Base-by-base conservation (phyloP, 2,797 vertebrate genomes). In the Thaleichthys pacificus region DNA sequence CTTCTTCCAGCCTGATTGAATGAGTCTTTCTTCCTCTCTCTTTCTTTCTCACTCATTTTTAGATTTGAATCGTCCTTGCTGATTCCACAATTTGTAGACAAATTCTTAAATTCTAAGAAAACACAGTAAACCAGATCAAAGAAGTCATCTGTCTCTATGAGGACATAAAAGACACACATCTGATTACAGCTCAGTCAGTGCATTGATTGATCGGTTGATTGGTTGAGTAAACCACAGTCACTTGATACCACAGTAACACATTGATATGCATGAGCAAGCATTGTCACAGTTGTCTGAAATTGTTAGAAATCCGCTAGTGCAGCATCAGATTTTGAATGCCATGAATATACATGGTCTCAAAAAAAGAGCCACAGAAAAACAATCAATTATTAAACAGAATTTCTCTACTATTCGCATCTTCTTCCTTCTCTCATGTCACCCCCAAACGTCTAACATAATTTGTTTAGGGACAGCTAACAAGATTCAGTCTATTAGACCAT, bases 181-280 rank as follows among this genome's bases (percentile, higher is more conserved):
- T 78, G 80, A 86, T 74, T 81, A 85, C 80, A 86, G 70, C 3
- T 14, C 42, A 12, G 42, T 47, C 11, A 14, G 42, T 3, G 42
- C 42, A 81, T 81, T 69, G 80, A 82, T 30, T 28, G 12, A 69
- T 56, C 75, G 75, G 90, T 84, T 80, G 82, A 79, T 81, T 62
- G 32, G 21, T 5, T 8, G 22, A 19, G 57, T 17, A 30, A 57
- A 75, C 66, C 26, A 74, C 66, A 68, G 60, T 79, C 79, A 76
- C 30, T 69, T 66, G 49, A 47, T 47, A 47, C 73, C 56, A 56
- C 54, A 19, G 19, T 62, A 77, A 84, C 82, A 83, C 32, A 83
- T 87, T 83, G 80, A 11, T 47, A 87, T 62, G 77, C 73, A 54
- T 57, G 49, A 70, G 64, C 67, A 32, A 21, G 62, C 71, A 68